Evolutionary conservation across 2,797 vertebrate species (phyloP).

Genomic region (Schizopygopsis malacanthus): DNA sequence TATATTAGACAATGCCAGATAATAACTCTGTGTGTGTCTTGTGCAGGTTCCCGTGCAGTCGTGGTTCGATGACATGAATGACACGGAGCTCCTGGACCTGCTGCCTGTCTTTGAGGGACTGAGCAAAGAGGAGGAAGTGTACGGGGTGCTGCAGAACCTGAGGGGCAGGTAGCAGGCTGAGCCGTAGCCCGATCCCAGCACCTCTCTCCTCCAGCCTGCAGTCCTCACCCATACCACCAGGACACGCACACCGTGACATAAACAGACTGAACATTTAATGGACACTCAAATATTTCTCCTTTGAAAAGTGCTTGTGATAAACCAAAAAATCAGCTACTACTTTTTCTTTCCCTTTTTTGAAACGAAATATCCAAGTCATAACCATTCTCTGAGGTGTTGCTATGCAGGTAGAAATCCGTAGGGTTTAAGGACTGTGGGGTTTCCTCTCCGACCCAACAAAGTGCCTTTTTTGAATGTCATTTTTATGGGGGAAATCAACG

Average conservation of each 20-base stretch:
- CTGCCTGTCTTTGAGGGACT: conserved; percentile 98
- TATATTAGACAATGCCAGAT: neutral
- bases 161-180: conserved; percentile 89
- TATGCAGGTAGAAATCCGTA: conserved; percentile 85
- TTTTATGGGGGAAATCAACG: conserved; percentile 83
- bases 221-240: conserved; percentile 42
- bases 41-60: conserved; percentile 95
- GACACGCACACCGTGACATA: conserved; percentile 24
- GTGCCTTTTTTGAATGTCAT: conserved; percentile 98
- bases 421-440: conserved; percentile 82
- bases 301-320: conserved; percentile 80
- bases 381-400: conserved; percentile 79
- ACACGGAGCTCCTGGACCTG: conserved; percentile 97
- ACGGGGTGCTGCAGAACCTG: conserved; percentile 91
- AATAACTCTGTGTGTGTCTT: neutral
- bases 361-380: conserved; percentile 71
- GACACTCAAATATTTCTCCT: conserved; percentile 52
- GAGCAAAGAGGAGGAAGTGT: conserved; percentile 93
- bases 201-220: conserved; percentile 23
- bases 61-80: conserved; percentile 98
- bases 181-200: conserved; percentile 7
- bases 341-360: conserved; percentile 68
- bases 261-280: conserved; percentile 69
- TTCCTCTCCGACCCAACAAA: conserved; percentile 91
- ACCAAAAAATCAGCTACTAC: conserved; percentile 66